A percentile compares a stretch with the other conserved stretches of the same genome.
phyloP scores from a whole-genome alignment of 2,888 invertebrate genomes.

The Erpobdella octoculata region DNA sequence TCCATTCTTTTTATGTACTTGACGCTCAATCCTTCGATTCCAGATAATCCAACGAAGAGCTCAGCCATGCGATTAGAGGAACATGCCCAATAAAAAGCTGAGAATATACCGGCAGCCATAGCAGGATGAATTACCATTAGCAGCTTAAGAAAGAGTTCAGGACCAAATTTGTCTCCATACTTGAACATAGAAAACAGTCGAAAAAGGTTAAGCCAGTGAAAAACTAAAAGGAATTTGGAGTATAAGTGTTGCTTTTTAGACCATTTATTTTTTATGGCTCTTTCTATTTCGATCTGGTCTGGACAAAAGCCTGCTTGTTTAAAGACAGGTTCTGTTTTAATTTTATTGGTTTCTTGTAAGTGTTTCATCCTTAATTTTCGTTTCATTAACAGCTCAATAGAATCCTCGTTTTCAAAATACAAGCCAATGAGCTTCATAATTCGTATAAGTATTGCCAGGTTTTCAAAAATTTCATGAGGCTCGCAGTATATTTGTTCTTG shows the following conservation, averaged over 20 bases:
- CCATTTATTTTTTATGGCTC: too few relatives aligned
- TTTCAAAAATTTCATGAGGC: not conserved
- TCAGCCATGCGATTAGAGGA: not conserved
- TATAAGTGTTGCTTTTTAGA: not conserved
- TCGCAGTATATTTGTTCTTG: not conserved
- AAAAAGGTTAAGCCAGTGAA: not conserved
- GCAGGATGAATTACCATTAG: not conserved
- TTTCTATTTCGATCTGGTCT: too few relatives aligned
- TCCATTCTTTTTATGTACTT: not conserved
- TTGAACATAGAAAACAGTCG: not conserved
- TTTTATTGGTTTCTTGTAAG: too few relatives aligned
- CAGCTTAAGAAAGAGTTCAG: conserved; percentile 12
- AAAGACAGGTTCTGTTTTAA: too few relatives aligned
- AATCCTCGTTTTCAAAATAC: conserved; percentile 10
- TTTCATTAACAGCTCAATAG: too few relatives aligned
- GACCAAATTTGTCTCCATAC: not conserved
- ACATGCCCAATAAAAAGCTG: conserved; percentile 4
- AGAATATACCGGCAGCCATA: not conserved
- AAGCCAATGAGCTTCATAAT: not conserved
- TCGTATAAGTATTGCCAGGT: not conserved
- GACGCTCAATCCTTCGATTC: not conserved
- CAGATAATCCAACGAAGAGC: not conserved
- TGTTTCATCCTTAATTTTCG: too few relatives aligned
- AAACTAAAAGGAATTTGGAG: not conserved
- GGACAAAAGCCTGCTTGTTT: too few relatives aligned